A percentile compares a stretch with the other conserved stretches of the same genome.
Evolutionary conservation across 2,888 invertebrate genomes (phyloP).

Genomic region (Cabera pusaria): DNA sequence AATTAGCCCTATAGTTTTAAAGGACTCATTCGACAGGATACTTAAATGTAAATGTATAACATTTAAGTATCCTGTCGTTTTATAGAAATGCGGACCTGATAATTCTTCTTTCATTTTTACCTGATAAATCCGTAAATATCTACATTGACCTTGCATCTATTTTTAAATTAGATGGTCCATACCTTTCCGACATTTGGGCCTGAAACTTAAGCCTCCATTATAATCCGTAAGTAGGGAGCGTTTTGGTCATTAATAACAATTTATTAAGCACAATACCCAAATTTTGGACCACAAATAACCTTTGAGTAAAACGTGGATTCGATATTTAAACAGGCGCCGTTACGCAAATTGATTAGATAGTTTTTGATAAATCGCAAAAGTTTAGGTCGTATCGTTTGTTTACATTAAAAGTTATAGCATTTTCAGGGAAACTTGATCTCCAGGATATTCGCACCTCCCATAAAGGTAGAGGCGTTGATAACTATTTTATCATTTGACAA

Average conservation of each 20-base stretch:
- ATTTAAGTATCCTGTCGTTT: too few species aligned
- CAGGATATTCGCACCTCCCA: conserved; percentile 12
- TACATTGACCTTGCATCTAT: conserved; percentile 36
- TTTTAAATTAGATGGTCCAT: conserved; percentile 37
- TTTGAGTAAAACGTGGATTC: conserved; percentile 74
- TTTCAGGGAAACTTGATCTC: conserved; percentile 22
- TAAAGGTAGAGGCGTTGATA: conserved; percentile 5
- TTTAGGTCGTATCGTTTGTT: conserved; percentile 47
- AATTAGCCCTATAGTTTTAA: conserved; percentile 21
- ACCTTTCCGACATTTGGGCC: conserved; percentile 57
- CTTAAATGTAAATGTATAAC: too few species aligned
- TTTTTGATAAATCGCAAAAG: conserved; percentile 69
- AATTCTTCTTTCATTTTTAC: too few species aligned
- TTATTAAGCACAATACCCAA: conserved; percentile 79
- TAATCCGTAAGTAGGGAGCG: conserved; percentile 66
- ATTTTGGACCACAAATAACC: conserved; percentile 71
- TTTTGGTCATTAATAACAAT: conserved; percentile 81
- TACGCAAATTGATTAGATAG: conserved; percentile 77
- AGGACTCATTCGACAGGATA: conserved; percentile 13
- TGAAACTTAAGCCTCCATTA: conserved; percentile 67
- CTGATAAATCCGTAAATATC: neutral
- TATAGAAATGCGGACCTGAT: too few species aligned
- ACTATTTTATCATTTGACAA: too few species aligned
- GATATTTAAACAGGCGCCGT: conserved; percentile 71
- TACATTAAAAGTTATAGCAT: conserved; percentile 32